Conservation (phyloP, 2,888 invertebrate species). For the Synergus umbraculus region DNA sequence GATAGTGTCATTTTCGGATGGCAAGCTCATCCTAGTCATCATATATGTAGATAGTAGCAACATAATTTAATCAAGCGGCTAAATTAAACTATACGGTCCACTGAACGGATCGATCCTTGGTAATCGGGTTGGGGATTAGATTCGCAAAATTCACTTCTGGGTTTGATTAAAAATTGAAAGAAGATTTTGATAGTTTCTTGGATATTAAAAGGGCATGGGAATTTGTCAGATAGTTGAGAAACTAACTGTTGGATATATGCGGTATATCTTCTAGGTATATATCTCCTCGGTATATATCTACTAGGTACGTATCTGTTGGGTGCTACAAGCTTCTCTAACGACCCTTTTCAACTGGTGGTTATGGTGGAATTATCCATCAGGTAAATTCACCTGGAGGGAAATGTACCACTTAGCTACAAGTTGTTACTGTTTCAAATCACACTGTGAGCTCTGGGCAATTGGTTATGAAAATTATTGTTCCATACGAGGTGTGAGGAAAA, state of each 20-base stretch:
- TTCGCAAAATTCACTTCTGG: not conserved
- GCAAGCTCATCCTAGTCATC: slow-evolving; percentile 26
- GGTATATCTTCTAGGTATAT: not conserved
- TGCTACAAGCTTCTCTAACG: not conserved
- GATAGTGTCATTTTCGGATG: slow-evolving; percentile 14
- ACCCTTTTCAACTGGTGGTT: slow-evolving; percentile 16
- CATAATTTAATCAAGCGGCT: slow-evolving; percentile 22
- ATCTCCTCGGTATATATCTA: not conserved
- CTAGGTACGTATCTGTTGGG: not conserved
- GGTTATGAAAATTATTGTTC: not conserved
- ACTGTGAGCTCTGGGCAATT: not conserved
- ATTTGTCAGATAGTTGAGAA: not conserved
- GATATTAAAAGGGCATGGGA: not conserved
- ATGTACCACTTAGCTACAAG: not conserved
- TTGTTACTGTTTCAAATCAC: not conserved
- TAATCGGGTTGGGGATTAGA: slow-evolving; percentile 10
- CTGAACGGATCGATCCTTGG: slow-evolving; percentile 4
- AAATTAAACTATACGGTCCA: slow-evolving; percentile 34
- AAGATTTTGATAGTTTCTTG: not conserved
- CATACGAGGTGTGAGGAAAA: not conserved
- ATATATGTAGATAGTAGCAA: slow-evolving; percentile 29
- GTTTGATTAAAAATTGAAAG: slow-evolving; percentile 13
- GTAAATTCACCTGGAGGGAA: not conserved
- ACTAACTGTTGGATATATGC: not conserved
- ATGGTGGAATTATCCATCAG: not conserved